Conservation (phyloP, 2,888 invertebrate species). For the Nephrotoma appendiculata region DNA sequence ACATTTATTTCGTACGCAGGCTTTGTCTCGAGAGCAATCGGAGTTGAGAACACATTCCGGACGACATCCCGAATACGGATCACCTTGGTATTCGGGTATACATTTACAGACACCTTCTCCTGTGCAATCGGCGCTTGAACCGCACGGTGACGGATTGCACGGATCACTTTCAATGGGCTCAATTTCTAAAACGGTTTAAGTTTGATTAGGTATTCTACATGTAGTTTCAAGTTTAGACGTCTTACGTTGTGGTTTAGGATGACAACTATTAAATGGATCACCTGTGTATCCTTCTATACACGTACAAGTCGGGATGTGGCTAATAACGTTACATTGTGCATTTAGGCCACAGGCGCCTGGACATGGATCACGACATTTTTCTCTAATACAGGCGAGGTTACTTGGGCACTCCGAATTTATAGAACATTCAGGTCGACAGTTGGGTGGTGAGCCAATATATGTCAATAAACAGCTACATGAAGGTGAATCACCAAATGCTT, state of each 20-base stretch:
- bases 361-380: conserved; percentile 65
- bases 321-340: conserved; percentile 48
- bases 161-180: conserved; percentile 25
- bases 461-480: conserved; percentile 48
- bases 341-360: conserved; percentile 60
- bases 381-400: conserved; percentile 59
- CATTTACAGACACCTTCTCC: conserved; percentile 49
- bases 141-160: conserved; percentile 51
- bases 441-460: conserved; percentile 56
- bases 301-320: conserved; percentile 59
- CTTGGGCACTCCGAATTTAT: conserved; percentile 62
- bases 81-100: conserved; percentile 46
- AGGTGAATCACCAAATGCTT: conserved; percentile 41
- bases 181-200: neutral
- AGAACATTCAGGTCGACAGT: conserved; percentile 54
- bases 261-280: conserved; percentile 51
- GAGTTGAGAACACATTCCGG: conserved; percentile 61
- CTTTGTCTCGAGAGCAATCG: conserved; percentile 52
- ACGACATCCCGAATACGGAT: conserved; percentile 50
- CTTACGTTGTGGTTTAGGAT: conserved; percentile 35
- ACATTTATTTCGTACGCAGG: conserved; percentile 56
- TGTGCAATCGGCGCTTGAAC: conserved; percentile 44
- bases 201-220: neutral
- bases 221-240: neutral
- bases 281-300: conserved; percentile 58